Evolutionary conservation across 2,888 invertebrate genomes (phyloP).

Genomic region (Parapristionchus giblindavisi): DNA sequence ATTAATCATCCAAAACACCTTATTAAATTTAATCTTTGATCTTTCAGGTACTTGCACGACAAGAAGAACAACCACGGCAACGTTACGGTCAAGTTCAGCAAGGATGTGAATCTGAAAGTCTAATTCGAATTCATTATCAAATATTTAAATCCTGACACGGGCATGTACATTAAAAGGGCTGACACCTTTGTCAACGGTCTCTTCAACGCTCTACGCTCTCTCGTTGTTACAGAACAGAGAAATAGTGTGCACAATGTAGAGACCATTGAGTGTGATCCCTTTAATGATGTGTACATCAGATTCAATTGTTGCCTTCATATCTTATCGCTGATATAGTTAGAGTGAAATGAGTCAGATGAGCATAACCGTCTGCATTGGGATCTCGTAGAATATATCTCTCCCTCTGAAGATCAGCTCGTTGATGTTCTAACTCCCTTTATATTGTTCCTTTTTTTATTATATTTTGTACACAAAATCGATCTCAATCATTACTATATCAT

Average conservation of each 20-base stretch:
- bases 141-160: background rate
- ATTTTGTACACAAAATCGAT: no score
- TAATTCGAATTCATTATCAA: background rate
- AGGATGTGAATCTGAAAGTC: no score
- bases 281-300: background rate
- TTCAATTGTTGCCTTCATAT: no score
- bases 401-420: no score
- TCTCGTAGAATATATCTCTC: no score
- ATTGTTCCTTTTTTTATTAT: no score
- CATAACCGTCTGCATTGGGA: no score
- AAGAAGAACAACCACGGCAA: background rate
- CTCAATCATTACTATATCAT: no score
- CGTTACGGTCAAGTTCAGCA: conserved; percentile 13
- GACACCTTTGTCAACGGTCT: background rate
- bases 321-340: no score
- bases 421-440: no score
- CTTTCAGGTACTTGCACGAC: conserved; percentile 20
- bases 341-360: no score
- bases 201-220: background rate
- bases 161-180: background rate
- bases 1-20: background rate
- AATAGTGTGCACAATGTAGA: background rate
- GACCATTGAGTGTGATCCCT: background rate
- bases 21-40: background rate
- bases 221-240: background rate